These are phyloP conservation scores for Stenopsyche tienmushanensis DNA, from an alignment of 1,140 invertebrate species.

Conservation along the genomic window DNA sequence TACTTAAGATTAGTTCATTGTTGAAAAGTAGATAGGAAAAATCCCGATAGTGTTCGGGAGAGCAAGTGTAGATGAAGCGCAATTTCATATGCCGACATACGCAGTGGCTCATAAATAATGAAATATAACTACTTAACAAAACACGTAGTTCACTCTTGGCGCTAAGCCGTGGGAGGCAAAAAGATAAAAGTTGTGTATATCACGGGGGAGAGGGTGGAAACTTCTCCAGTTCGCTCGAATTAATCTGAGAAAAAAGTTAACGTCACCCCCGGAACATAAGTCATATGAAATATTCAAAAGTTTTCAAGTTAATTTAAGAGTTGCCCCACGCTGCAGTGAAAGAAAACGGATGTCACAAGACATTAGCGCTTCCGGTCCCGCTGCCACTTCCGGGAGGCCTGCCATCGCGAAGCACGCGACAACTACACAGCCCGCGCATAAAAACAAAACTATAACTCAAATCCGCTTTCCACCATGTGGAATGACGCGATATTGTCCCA, in stretches of 20 bases:
- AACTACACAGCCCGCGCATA: not conserved
- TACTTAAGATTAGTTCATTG: no score
- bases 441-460: conserved; percentile 11
- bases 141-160: no score
- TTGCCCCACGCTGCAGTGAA: conserved; percentile 6
- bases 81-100: no score
- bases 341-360: conserved; percentile 19
- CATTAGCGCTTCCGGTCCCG: conserved; percentile 25
- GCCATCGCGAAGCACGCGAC: not conserved
- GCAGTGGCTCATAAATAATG: no score
- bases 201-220: not conserved
- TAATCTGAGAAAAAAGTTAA: conserved; percentile 14
- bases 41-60: no score
- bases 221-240: not conserved
- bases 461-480: not conserved
- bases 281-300: conserved; percentile 30
- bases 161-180: not conserved
- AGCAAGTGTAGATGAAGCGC: no score
- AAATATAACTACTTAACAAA: no score
- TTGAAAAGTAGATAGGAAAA: no score
- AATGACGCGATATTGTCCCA: no score
- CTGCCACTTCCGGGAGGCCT: conserved; percentile 17
- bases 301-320: conserved; percentile 26
- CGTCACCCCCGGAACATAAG: conserved; percentile 12
- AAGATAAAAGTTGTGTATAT: not conserved